Evolutionary conservation across 2,797 vertebrate genomes (phyloP).

Genomic region (Buphagus erythrorhynchus): DNA sequence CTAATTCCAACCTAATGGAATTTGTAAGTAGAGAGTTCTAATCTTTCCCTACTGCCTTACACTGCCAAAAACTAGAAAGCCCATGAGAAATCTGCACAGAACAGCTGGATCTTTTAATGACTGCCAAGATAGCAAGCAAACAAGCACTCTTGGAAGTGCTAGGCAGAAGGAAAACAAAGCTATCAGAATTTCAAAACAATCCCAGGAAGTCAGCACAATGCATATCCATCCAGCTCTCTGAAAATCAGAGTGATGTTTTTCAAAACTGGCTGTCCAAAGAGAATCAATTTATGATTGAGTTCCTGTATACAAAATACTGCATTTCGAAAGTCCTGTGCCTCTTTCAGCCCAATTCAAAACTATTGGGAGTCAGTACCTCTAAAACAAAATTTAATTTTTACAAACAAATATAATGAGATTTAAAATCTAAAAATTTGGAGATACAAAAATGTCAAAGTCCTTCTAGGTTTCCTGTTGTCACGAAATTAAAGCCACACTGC

Average conservation of each 20-base stretch:
- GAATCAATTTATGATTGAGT: not conserved
- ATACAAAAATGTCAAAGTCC: not conserved
- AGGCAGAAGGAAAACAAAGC: not conserved
- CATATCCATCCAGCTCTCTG: not conserved
- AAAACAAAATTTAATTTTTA: not conserved
- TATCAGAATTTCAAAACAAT: not conserved
- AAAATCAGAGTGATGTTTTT: not conserved
- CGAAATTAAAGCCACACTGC: not conserved
- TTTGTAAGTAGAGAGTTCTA: not conserved
- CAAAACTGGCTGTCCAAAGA: not conserved
- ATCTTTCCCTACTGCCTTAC: not conserved
- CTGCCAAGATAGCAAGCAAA: not conserved
- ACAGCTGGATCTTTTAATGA: not conserved
- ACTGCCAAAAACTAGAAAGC: not conserved
- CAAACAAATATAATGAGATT: not conserved
- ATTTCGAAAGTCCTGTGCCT: not conserved
- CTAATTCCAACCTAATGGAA: not conserved
- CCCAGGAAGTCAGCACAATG: not conserved
- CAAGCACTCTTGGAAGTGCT: not conserved
- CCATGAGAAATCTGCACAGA: not conserved
- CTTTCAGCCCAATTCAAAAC: not conserved
- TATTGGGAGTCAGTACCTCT: rapidly evolving
- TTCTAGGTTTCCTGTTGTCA: not conserved
- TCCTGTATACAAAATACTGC: too few species aligned
- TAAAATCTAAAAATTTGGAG: not conserved